These are phyloP conservation scores for Bruchidius siliquastri DNA, from an alignment of 2,888 invertebrate genomes.

Conservation along the genomic window DNA sequence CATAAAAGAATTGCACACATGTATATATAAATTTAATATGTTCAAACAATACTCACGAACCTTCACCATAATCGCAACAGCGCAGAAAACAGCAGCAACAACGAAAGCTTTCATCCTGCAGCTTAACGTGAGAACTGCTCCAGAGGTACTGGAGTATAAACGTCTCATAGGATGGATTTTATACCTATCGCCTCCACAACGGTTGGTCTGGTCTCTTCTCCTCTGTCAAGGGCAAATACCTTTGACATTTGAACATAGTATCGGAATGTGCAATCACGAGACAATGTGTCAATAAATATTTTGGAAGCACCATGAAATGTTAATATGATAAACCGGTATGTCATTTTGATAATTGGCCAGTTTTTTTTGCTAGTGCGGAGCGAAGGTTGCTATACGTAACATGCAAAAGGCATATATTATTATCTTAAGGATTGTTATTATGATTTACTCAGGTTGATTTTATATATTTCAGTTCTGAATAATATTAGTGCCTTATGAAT, in stretches of 20 bases:
- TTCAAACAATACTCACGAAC: too few species aligned
- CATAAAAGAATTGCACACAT: too few species aligned
- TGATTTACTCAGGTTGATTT: too few species aligned
- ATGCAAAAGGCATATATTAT: too few species aligned
- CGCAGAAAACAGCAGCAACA: background rate
- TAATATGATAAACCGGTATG: too few species aligned
- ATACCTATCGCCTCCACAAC: background rate
- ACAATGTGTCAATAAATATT: background rate
- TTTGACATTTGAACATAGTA: background rate
- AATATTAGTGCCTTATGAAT: too few species aligned
- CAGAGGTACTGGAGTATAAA: background rate
- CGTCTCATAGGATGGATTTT: background rate
- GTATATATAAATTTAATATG: too few species aligned
- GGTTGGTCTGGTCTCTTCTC: background rate
- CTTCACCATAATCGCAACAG: background rate
- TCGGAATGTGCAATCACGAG: background rate
- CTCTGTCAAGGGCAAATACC: background rate
- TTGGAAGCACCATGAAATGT: background rate
- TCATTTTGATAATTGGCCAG: too few species aligned
- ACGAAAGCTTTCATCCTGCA: constrained; percentile 1
- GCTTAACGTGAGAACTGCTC: background rate
- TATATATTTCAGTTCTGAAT: too few species aligned
- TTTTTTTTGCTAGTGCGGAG: too few species aligned
- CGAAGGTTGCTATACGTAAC: too few species aligned
- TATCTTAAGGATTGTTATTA: too few species aligned